Conservation (phyloP, 1,140 invertebrate genomes). For the Paralvinella palmiformis region DNA sequence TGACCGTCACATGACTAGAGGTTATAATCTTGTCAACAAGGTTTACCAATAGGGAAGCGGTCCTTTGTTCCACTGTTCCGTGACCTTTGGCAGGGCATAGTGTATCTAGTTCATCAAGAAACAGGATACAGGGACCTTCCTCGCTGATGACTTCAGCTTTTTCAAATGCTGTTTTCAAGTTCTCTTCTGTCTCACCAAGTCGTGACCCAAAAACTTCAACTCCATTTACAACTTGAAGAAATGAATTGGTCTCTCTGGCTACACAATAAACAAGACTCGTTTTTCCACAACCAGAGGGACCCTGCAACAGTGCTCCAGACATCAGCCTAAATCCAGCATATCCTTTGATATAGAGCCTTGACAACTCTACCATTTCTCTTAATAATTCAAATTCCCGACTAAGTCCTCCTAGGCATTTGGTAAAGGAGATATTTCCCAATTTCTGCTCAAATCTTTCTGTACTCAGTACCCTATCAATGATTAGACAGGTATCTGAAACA, state of each 20-base stretch:
- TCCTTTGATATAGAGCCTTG: slow-evolving; percentile 16
- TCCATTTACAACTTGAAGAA: slow-evolving; percentile 33
- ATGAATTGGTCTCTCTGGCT: slow-evolving; percentile 26
- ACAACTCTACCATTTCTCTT: slow-evolving; percentile 28
- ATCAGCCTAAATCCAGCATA: slow-evolving; percentile 12
- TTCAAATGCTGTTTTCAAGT: slow-evolving; percentile 32
- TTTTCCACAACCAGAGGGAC: slow-evolving; percentile 45
- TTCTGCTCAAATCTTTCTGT: slow-evolving; percentile 26
- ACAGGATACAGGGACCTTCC: slow-evolving; percentile 38
- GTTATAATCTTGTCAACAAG: neutral
- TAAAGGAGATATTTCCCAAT: neutral
- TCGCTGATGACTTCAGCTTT: slow-evolving; percentile 27
- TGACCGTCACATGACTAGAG: neutral
- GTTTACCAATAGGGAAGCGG: neutral
- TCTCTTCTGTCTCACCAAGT: slow-evolving; percentile 38
- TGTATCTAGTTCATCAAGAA: slow-evolving; percentile 44
- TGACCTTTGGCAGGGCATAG: slow-evolving; percentile 28
- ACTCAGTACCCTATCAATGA: too few relatives aligned
- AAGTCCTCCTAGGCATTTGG: slow-evolving; percentile 35
- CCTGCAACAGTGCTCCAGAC: slow-evolving; percentile 35
- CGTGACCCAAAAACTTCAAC: slow-evolving; percentile 35
- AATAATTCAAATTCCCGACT: slow-evolving; percentile 24
- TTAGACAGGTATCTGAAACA: too few relatives aligned
- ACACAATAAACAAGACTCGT: slow-evolving; percentile 34
- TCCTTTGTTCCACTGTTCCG: slow-evolving; percentile 20